Evolutionary conservation across 2,888 invertebrate genomes (phyloP).

Genomic region (Drosophila fulvimacula): DNA sequence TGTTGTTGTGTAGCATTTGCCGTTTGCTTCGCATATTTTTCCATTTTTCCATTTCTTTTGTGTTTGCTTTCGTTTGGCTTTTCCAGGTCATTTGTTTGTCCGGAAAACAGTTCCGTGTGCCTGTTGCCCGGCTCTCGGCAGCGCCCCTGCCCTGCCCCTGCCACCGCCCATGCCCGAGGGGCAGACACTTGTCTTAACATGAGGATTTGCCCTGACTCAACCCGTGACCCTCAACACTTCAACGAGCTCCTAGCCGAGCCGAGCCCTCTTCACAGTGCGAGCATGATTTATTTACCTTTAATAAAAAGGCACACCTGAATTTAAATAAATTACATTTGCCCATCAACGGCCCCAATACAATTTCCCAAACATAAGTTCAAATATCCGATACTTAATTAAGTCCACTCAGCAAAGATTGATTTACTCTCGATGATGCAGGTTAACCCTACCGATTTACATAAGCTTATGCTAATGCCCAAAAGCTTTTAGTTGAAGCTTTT

Average conservation of each 20-base stretch:
- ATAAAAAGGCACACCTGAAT: slow-evolving; percentile 51
- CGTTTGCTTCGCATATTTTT: slow-evolving; percentile 19
- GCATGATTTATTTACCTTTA: slow-evolving; percentile 71
- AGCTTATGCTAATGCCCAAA: not conserved
- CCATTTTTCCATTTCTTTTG: slow-evolving; percentile 68
- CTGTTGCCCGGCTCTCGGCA: slow-evolving; percentile 15
- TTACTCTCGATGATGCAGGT: not conserved
- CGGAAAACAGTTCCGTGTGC: slow-evolving; percentile 60
- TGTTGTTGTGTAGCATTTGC: slow-evolving; percentile 44
- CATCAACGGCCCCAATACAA: slow-evolving; percentile 6
- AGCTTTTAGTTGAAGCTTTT: not conserved
- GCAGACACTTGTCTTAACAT: slow-evolving; percentile 70
- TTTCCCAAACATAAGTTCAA: not conserved
- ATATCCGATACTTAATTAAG: not conserved
- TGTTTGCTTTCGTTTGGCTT: slow-evolving; percentile 75
- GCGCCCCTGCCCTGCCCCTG: slow-evolving; percentile 23
- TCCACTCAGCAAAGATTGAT: not conserved
- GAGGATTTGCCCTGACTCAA: slow-evolving; percentile 28
- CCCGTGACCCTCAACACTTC: slow-evolving; percentile 32
- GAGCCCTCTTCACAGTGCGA: slow-evolving; percentile 65
- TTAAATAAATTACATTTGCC: slow-evolving; percentile 33
- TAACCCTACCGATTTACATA: not conserved
- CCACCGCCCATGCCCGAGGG: slow-evolving; percentile 44
- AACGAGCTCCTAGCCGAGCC: not conserved
- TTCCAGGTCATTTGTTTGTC: slow-evolving; percentile 76